Evolutionary conservation across 2,797 vertebrate genomes (phyloP).

Genomic region (Scomberomorus guttatus): DNA sequence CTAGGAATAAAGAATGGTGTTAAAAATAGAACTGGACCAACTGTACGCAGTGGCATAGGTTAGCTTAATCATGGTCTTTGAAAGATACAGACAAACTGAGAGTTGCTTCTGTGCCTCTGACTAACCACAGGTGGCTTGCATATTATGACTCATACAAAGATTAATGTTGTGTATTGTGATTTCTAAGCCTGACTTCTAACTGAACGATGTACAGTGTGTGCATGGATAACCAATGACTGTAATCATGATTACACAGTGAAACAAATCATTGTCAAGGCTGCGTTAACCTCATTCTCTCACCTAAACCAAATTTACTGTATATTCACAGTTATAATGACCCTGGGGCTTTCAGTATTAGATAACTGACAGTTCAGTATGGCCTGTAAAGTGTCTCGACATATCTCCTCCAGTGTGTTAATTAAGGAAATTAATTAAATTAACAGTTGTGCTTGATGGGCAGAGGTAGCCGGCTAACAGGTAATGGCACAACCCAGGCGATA

Average conservation of each 20-base stretch:
- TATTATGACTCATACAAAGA: conserved; percentile 70
- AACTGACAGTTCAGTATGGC: conserved; percentile 15
- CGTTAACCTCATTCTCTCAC: conserved; percentile 45
- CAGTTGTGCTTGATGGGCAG: conserved; percentile 22
- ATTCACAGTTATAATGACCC: conserved; percentile 37
- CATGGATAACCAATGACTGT: conserved; percentile 68
- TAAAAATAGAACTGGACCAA: conserved; percentile 63
- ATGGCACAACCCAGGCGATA: conserved; percentile 10
- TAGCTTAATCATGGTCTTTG: conserved; percentile 77
- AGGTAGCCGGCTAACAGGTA: conserved; percentile 20
- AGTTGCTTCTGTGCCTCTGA: conserved; percentile 82
- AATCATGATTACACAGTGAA: conserved; percentile 46
- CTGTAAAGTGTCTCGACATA: conserved; percentile 12
- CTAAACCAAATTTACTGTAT: conserved; percentile 26
- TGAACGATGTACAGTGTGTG: conserved; percentile 58
- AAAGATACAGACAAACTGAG: conserved; percentile 69
- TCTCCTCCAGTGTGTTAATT: conserved; percentile 32
- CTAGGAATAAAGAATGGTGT: conserved; percentile 37
- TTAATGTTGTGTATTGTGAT: conserved; percentile 67
- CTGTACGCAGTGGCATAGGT: conserved; percentile 70
- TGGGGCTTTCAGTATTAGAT: conserved; percentile 39
- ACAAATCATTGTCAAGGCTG: conserved; percentile 75
- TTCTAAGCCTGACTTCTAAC: conserved; percentile 67
- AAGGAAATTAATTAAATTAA: conserved; percentile 24
- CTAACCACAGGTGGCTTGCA: conserved; percentile 78